Base-by-base conservation (phyloP, 1,140 invertebrate species). In the Lethrus apterus region DNA sequence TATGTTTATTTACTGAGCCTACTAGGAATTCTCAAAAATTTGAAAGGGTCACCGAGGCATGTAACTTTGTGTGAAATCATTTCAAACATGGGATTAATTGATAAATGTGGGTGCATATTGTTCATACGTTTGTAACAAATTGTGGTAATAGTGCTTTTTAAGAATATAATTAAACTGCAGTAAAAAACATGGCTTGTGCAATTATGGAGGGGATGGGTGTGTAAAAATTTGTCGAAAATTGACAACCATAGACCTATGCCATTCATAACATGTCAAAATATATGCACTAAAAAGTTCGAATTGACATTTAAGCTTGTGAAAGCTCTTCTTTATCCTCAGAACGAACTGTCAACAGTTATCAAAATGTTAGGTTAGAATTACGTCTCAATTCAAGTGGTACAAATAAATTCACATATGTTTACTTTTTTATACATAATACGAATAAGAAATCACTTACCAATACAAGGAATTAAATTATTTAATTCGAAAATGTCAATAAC, bases 271-370 rank as follows among this genome's bases (percentile, higher is more conserved):
- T 38, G 35, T 38, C 35, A 38, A 38, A 38, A 21, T 21, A 21
- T 38, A 15, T 10, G 40, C 17, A 26, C 23, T 26, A 18, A 42
- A 42, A 23, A n/a, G 21, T 24, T 26, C 21, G 14, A 42, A 42
- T 42, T 42, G 40, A 42, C 40, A 42, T 42, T 42, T 42, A 24
- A 11, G 40, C 29, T 42, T 24, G 21, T 26, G 24, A 17, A 38
- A 13, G 40, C 23, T 26, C 40, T 42, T 42, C 40, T 42, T 42
- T 42, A 26, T 29, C 40, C 24, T 42, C 9, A 10, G 17, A 29
- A 42, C 40, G 14, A 42, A 29, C 40, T 42, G 40, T 42, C 40
- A 42, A 42, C 40, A 21, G 14, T 29, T 21, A 29, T 42, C 40
- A 29, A 42, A 18, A 42, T 42, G 21, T 42, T 29, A 42, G 40